Conservation (phyloP, 2,113 vertebrate genomes). For the Carassius carassius region DNA sequence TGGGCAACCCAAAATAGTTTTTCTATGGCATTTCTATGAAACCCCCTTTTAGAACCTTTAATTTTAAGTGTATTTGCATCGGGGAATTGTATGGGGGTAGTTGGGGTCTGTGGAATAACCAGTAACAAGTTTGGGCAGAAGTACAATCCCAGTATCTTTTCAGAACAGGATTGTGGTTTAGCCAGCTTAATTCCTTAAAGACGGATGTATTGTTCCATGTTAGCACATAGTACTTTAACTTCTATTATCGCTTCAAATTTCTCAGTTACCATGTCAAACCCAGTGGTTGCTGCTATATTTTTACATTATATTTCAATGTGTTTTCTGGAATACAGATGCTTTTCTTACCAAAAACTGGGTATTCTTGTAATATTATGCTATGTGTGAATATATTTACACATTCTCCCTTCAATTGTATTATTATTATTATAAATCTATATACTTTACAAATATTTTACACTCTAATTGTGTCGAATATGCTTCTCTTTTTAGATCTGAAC, state of each 20-base stretch:
- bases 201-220: background rate
- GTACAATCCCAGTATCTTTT: conserved; percentile 58
- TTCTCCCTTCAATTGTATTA: background rate
- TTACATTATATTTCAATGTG: background rate
- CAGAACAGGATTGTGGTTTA: conserved; percentile 67
- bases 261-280: background rate
- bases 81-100: conserved; percentile 60
- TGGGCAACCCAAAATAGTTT: background rate
- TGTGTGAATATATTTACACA: background rate
- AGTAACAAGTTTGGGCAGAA: conserved; percentile 67
- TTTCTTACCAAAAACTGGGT: background rate
- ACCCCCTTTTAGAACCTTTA: background rate
- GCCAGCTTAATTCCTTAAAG: conserved; percentile 64
- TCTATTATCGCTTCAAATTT: background rate
- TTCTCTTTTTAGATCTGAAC: conserved; percentile 40
- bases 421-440: background rate
- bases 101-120: conserved; percentile 59
- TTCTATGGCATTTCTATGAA: background rate
- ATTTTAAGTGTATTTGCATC: conserved; percentile 55
- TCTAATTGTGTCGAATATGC: background rate
- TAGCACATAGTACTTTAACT: background rate
- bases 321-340: background rate
- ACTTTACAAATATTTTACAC: background rate
- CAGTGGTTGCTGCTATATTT: background rate
- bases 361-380: background rate